Percentiles rank a stretch among this genome's conserved stretches.
phyloP scores from a whole-genome alignment of 2,888 invertebrate species.

The Patella caerulea region DNA sequence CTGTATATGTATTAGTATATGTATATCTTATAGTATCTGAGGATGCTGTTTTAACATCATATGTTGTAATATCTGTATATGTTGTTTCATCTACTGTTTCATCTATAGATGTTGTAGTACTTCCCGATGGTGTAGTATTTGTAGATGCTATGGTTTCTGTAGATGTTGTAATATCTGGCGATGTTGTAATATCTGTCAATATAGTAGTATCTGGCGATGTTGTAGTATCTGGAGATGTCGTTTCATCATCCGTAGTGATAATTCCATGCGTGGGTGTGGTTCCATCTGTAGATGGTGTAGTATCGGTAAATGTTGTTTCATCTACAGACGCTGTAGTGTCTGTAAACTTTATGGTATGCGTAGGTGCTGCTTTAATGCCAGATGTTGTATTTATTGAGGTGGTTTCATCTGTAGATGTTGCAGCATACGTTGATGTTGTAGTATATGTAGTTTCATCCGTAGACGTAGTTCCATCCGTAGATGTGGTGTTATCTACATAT shows the following conservation, averaged over 20 bases:
- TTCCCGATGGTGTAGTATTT: not conserved
- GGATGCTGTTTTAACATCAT: not conserved
- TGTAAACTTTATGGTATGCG: not conserved
- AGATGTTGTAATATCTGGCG: not conserved
- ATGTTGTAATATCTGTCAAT: not conserved
- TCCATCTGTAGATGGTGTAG: not conserved
- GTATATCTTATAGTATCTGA: not conserved
- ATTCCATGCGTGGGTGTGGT: not conserved
- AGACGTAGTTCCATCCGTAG: too few species aligned
- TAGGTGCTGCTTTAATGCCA: not conserved
- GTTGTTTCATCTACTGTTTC: not conserved
- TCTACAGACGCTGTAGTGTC: not conserved
- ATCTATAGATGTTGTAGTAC: not conserved
- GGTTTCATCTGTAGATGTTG: not conserved
- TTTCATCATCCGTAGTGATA: not conserved
- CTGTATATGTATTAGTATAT: too few species aligned
- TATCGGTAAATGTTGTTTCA: not conserved
- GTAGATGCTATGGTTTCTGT: not conserved
- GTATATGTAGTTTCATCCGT: too few species aligned
- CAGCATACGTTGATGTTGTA: not conserved
- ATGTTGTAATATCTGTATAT: not conserved
- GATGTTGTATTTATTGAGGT: not conserved
- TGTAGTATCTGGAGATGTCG: not conserved
- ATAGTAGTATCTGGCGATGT: not conserved
- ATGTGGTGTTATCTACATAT: not conserved